phyloP scores from a whole-genome alignment of 2,797 vertebrate species.

The Potorous gilbertii region DNA sequence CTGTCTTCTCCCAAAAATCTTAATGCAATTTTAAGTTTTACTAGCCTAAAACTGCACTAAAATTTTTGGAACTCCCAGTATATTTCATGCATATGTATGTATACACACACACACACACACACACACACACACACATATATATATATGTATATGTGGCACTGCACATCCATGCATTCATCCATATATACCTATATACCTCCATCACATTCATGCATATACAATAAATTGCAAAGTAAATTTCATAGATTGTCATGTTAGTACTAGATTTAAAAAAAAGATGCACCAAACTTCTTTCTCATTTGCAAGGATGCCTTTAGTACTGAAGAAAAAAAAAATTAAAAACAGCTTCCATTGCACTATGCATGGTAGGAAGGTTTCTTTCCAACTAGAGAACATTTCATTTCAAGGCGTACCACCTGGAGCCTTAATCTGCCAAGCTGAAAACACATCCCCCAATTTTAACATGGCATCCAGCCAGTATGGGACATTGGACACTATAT shows the following conservation, averaged over 20 bases:
- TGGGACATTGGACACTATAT: conserved; percentile 1
- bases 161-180: too few species aligned
- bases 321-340: not conserved
- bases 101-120: too few species aligned
- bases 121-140: too few species aligned
- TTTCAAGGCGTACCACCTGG: not conserved
- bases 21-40: not conserved
- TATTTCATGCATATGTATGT: not conserved
- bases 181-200: too few species aligned
- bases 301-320: not conserved
- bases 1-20: not conserved
- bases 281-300: not conserved
- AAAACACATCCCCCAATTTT: not conserved
- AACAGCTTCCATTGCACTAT: not conserved
- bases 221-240: not conserved
- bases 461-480: not conserved
- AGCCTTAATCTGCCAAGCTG: not conserved
- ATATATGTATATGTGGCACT: not conserved
- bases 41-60: not conserved
- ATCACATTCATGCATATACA: not conserved
- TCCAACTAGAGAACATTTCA: conserved; percentile 1
- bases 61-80: not conserved
- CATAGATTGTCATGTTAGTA: not conserved
- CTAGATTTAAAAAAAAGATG: conserved; percentile 27
- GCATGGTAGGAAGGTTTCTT: not conserved